Evolutionary conservation across 2,797 vertebrate genomes (phyloP).

Genomic region (Botia almorhae): DNA sequence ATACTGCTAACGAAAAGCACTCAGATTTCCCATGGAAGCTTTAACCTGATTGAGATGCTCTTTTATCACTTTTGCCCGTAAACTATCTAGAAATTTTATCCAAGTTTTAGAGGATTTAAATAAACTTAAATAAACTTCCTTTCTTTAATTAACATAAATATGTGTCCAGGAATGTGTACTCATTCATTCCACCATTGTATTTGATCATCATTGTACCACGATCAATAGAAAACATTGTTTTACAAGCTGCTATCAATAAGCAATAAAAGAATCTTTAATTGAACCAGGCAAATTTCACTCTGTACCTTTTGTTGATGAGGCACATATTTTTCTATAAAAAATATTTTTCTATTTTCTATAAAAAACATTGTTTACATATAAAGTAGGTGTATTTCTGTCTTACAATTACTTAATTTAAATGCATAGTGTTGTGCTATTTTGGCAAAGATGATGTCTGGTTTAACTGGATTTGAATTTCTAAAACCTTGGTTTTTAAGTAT

Average conservation of each 20-base stretch:
- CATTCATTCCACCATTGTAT: neutral
- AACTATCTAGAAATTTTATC: neutral
- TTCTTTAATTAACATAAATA: neutral
- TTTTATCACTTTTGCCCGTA: neutral
- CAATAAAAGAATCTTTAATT: neutral
- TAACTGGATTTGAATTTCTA: neutral
- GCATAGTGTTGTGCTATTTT: neutral
- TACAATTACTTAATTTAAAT: neutral
- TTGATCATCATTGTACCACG: neutral
- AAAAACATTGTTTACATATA: neutral
- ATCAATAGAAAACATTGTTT: too few species aligned
- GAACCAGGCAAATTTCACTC: neutral
- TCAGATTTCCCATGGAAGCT: conserved; percentile 19
- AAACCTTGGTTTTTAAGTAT: too few species aligned
- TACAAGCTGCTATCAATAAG: too few species aligned
- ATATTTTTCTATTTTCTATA: neutral
- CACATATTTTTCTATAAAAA: neutral
- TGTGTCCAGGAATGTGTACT: neutral
- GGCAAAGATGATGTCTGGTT: neutral
- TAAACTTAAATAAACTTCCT: neutral
- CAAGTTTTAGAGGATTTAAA: neutral
- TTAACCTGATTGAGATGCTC: neutral
- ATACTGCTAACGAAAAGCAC: conserved; percentile 7
- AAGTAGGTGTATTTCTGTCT: neutral
- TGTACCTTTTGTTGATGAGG: neutral